A percentile compares a stretch with the other conserved stretches of the same genome.
Conservation (phyloP, 1,140 invertebrate genomes). For the Caenorhabditis briggsae region DNA sequence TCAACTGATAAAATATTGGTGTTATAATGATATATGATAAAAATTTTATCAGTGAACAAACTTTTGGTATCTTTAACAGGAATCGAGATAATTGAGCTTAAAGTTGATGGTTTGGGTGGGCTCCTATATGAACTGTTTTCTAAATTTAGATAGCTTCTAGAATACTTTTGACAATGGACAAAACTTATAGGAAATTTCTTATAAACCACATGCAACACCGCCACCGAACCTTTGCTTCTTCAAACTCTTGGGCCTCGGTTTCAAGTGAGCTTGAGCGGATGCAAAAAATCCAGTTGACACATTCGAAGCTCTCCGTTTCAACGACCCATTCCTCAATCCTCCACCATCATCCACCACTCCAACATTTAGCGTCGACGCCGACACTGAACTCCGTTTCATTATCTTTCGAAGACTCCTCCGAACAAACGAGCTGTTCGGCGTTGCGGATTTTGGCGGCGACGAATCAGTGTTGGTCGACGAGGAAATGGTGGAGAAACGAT, state of each 20-base stretch:
- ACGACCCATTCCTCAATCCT: not conserved
- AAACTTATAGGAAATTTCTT: no score
- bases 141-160: no score
- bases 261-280: slow-evolving; percentile 12
- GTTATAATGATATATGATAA: no score
- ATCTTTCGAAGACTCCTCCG: slow-evolving; percentile 43
- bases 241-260: slow-evolving; percentile 16
- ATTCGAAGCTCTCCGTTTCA: slow-evolving; percentile 14
- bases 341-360: not conserved
- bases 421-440: slow-evolving; percentile 25
- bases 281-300: slow-evolving; percentile 6
- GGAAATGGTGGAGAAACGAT: not conserved
- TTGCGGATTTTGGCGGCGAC: not conserved
- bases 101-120: no score
- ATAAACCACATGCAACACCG: no score
- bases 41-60: no score
- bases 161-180: no score
- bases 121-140: no score
- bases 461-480: slow-evolving; percentile 23
- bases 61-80: no score
- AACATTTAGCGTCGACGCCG: not conserved
- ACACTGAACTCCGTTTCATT: slow-evolving; percentile 31
- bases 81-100: no score
- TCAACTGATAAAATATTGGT: no score
- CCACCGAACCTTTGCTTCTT: slow-evolving; percentile 36